These are phyloP conservation scores for Homarus gammarus DNA, from an alignment of 2,888 invertebrate species.

Conservation along the genomic window DNA sequence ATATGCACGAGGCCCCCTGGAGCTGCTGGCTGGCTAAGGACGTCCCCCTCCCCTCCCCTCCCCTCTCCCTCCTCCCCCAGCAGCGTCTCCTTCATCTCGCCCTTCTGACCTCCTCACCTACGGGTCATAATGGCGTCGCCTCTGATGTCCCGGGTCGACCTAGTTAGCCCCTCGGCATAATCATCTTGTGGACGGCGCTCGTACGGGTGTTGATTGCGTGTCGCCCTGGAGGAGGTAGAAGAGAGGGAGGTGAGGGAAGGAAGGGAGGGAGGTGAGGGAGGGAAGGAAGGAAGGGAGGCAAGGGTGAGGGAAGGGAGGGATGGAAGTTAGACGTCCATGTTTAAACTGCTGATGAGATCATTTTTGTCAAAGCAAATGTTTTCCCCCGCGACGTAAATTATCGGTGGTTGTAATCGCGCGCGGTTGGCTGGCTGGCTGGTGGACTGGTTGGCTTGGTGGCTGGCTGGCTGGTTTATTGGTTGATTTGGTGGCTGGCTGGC, in stretches of 20 bases:
- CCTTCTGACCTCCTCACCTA: neutral
- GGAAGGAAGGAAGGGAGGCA: neutral
- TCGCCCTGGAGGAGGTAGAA: neutral
- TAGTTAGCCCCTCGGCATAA: slow-evolving; percentile 10
- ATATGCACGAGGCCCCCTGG: slow-evolving; percentile 12
- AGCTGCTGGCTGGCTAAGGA: neutral
- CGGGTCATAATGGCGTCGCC: slow-evolving; percentile 18
- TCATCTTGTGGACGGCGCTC: slow-evolving; percentile 1
- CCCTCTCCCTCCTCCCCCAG: too few relatives aligned
- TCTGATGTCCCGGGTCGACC: neutral
- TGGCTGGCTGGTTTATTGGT: too few relatives aligned
- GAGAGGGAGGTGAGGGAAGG: neutral
- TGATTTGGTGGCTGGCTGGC: too few relatives aligned
- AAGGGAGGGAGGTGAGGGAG: neutral
- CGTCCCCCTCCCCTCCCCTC: too few relatives aligned
- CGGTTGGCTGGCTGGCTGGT: too few relatives aligned
- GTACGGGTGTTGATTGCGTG: slow-evolving; percentile 29
- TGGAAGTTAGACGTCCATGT: slow-evolving; percentile 2
- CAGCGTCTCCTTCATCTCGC: too few relatives aligned
- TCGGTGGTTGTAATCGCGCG: slow-evolving; percentile 12
- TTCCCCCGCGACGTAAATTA: slow-evolving; percentile 31
- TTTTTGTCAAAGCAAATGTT: slow-evolving; percentile 42
- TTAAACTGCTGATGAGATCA: slow-evolving; percentile 33
- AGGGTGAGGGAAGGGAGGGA: neutral
- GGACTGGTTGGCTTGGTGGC: too few relatives aligned